These are phyloP conservation scores for Sporophila hypoxantha DNA, from an alignment of 2,113 vertebrate genomes.

Conservation along the genomic window DNA sequence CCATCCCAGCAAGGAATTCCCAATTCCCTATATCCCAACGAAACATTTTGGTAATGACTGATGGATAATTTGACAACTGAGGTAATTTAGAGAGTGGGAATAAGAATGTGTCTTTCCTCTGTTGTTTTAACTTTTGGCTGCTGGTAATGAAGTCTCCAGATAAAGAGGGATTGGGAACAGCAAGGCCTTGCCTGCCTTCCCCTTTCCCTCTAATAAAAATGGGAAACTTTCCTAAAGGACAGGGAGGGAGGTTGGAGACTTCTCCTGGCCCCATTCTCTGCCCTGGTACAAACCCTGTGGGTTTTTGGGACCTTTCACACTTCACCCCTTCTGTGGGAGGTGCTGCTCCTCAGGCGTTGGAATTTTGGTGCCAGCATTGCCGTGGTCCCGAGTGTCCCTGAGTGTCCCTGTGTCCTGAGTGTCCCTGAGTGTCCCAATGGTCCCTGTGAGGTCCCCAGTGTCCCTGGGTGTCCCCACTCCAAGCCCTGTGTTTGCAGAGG, in stretches of 20 bases:
- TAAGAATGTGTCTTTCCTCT: not conserved
- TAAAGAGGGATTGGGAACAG: not conserved
- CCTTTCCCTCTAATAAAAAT: rapidly evolving
- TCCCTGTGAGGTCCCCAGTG: no score
- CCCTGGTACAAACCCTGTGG: not conserved
- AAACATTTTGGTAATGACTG: not conserved
- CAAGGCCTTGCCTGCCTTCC: not conserved
- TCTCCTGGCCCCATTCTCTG: not conserved
- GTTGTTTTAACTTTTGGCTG: not conserved
- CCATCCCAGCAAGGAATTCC: not conserved
- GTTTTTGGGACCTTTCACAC: not conserved
- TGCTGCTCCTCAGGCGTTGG: rapidly evolving
- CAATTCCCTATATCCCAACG: rapidly evolving
- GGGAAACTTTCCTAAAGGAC: not conserved
- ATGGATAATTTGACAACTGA: not conserved
- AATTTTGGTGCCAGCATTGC: rapidly evolving
- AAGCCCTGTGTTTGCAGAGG: rapidly evolving
- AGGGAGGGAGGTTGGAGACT: not conserved
- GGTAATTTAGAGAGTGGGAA: not conserved
- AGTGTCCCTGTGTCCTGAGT: no score
- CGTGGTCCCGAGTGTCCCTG: not conserved
- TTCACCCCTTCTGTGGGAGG: rapidly evolving
- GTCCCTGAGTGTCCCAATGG: no score
- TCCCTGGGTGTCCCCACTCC: not conserved
- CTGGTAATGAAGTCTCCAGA: not conserved